phyloP scores from a whole-genome alignment of 2,797 vertebrate species.

The Antrozous pallidus region DNA sequence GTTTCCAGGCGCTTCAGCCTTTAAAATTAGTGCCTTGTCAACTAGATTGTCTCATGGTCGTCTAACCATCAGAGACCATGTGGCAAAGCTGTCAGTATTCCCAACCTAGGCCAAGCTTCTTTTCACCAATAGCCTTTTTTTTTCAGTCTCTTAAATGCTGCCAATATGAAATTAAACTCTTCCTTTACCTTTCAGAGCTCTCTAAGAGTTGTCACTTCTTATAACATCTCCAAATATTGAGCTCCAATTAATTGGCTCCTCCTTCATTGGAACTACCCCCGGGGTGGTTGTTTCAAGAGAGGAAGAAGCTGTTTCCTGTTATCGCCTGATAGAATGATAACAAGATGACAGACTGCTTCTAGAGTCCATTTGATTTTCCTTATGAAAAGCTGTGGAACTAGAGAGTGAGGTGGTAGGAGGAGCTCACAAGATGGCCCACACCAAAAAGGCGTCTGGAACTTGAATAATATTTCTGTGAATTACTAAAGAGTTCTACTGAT shows the following conservation, averaged over 20 bases:
- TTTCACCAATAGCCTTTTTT: slow-evolving; percentile 10
- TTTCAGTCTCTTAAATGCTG: neutral
- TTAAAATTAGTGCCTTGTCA: slow-evolving; percentile 45
- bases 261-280: slow-evolving; percentile 26
- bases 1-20: neutral
- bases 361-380: slow-evolving; percentile 36
- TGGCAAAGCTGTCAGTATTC: slow-evolving; percentile 11
- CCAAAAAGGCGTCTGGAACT: neutral
- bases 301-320: slow-evolving; percentile 77
- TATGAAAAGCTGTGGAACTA: slow-evolving; percentile 29
- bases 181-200: neutral
- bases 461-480: neutral
- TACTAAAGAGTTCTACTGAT: neutral
- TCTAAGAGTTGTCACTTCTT: neutral
- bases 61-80: neutral
- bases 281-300: slow-evolving; percentile 62
- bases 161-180: neutral
- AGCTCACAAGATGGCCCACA: neutral
- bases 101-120: slow-evolving; percentile 20
- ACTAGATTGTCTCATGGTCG: slow-evolving; percentile 8
- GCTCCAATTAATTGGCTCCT: neutral
- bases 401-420: neutral
- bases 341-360: slow-evolving; percentile 58
- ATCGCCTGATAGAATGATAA: slow-evolving; percentile 51
- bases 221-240: neutral